Conservation (phyloP, 2,113 vertebrate species). For the Centropus unirufus region DNA sequence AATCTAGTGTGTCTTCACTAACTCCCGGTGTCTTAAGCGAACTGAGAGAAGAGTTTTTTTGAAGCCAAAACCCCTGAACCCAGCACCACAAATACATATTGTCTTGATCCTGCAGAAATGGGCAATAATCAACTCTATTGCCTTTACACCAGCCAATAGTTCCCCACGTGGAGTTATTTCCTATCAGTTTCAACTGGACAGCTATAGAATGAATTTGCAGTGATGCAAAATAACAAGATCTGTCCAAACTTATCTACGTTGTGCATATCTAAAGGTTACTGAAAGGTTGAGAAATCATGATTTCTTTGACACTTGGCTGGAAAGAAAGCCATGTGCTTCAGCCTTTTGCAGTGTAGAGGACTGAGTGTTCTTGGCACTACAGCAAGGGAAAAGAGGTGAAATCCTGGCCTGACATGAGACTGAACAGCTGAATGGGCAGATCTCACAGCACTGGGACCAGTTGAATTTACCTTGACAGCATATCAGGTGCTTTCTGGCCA, state of each 20-base stretch:
- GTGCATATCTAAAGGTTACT: neutral
- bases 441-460: neutral
- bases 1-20: neutral
- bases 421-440: neutral
- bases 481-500: neutral
- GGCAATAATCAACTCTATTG: neutral
- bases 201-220: neutral
- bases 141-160: neutral
- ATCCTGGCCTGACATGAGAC: neutral
- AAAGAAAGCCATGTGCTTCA: neutral
- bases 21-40: neutral
- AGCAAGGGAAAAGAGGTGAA: neutral
- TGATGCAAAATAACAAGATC: neutral
- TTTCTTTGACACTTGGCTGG: constrained; percentile 5
- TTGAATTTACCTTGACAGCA: neutral
- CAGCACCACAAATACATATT: neutral
- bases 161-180: neutral
- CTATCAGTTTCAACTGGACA: neutral
- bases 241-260: neutral
- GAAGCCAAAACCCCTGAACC: neutral
- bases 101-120: neutral
- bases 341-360: neutral
- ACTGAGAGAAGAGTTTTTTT: neutral
- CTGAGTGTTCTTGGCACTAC: neutral
- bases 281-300: neutral